Evolutionary conservation across 2,113 vertebrate genomes (phyloP).

Genomic region (Pseudorectes ferrugineus): DNA sequence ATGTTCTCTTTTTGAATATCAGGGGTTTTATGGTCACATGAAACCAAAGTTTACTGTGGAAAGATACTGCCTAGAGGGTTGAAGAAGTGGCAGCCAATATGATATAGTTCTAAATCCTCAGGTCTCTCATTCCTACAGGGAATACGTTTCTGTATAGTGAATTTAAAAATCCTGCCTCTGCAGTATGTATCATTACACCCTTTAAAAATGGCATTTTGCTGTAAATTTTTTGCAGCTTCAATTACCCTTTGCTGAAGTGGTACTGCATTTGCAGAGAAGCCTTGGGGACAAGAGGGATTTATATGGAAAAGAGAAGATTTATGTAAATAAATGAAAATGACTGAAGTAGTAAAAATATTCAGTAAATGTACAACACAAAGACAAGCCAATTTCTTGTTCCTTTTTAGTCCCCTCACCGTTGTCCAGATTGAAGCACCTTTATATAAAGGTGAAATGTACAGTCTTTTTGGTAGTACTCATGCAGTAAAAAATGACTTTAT

Average conservation of each 20-base stretch:
- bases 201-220: constrained; percentile 39
- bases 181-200: background rate
- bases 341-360: background rate
- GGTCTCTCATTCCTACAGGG: background rate
- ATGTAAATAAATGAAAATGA: constrained; percentile 19
- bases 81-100: background rate
- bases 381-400: background rate
- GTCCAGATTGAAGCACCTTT: background rate
- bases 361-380: background rate
- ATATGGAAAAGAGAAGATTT: constrained; percentile 2
- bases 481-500: background rate
- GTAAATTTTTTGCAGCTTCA: constrained; percentile 18
- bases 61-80: background rate
- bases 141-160: background rate
- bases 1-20: background rate
- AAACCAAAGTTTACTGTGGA: background rate
- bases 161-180: constrained; percentile 23
- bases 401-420: background rate
- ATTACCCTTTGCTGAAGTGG: constrained; percentile 25
- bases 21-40: background rate
- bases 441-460: background rate
- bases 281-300: background rate
- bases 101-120: background rate
- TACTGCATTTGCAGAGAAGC: background rate
- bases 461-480: background rate